Evolutionary conservation across 2,888 invertebrate species (phyloP).

Genomic region (Drosophila rellima): DNA sequence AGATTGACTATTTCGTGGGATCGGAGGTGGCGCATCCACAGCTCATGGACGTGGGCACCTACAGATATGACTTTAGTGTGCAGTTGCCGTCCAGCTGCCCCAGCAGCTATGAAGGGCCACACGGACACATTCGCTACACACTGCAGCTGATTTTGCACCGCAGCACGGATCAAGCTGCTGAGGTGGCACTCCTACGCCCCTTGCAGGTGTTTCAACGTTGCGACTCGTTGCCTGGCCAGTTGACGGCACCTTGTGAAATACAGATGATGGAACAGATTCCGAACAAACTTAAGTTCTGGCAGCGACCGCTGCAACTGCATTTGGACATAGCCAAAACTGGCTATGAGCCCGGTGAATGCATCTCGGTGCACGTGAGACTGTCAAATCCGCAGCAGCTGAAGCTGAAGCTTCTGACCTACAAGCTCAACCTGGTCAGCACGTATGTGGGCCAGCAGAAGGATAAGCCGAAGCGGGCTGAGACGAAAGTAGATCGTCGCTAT

Average conservation of each 20-base stretch:
- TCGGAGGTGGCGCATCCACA: conserved; percentile 75
- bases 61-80: conserved; percentile 77
- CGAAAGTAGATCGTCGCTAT: conserved; percentile 53
- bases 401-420: conserved; percentile 66
- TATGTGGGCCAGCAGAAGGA: conserved; percentile 59
- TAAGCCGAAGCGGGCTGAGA: conserved; percentile 54
- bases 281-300: conserved; percentile 72
- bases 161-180: conserved; percentile 35
- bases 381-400: conserved; percentile 68
- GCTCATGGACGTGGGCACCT: conserved; percentile 68
- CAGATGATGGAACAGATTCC: conserved; percentile 59
- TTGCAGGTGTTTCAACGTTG: conserved; percentile 46
- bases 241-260: conserved; percentile 44
- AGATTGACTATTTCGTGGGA: conserved; percentile 79
- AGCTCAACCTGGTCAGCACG: conserved; percentile 70
- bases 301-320: conserved; percentile 70
- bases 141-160: conserved; percentile 68
- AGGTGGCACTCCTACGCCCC: conserved; percentile 29
- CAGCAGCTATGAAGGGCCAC: conserved; percentile 70
- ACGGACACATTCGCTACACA: conserved; percentile 78
- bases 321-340: conserved; percentile 71
- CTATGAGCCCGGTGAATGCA: conserved; percentile 72
- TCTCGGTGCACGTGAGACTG: conserved; percentile 75
- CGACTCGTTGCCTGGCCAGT: conserved; percentile 8
- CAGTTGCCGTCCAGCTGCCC: conserved; percentile 75